phyloP scores from a whole-genome alignment of 2,888 invertebrate genomes.

The Drosophila phalerata region DNA sequence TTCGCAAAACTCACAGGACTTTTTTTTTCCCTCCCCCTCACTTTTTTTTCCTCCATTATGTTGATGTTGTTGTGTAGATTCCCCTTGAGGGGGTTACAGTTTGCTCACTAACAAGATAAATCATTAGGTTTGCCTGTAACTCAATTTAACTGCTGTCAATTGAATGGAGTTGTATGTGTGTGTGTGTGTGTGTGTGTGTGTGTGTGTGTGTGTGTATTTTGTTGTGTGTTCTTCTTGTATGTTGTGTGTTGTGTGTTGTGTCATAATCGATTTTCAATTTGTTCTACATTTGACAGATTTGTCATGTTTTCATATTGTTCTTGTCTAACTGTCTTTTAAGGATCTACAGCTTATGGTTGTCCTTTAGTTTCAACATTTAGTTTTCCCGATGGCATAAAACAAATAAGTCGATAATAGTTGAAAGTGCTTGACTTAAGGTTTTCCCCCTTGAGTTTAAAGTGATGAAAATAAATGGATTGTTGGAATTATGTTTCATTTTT shows the following conservation, averaged over 20 bases:
- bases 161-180: conserved; percentile 26
- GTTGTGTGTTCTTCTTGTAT: conserved; percentile 11
- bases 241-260: conserved; percentile 15
- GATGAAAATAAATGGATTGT: background rate
- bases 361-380: conserved; percentile 11
- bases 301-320: conserved; percentile 45
- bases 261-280: conserved; percentile 62
- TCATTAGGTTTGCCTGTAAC: conserved; percentile 55
- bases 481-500: background rate
- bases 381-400: conserved; percentile 5
- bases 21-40: background rate
- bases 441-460: background rate
- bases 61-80: background rate
- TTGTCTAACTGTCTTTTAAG: conserved; percentile 19
- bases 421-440: conserved; percentile 5
- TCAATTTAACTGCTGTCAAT: conserved; percentile 63
- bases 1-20: conserved; percentile 8
- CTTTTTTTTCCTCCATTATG: background rate
- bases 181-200: background rate
- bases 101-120: conserved; percentile 65
- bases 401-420: background rate
- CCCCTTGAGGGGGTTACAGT: conserved; percentile 2
- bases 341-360: conserved; percentile 28
- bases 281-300: conserved; percentile 55
- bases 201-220: conserved; percentile 9